Conservation (phyloP, 2,797 vertebrate genomes). For the Tapera naevia region DNA sequence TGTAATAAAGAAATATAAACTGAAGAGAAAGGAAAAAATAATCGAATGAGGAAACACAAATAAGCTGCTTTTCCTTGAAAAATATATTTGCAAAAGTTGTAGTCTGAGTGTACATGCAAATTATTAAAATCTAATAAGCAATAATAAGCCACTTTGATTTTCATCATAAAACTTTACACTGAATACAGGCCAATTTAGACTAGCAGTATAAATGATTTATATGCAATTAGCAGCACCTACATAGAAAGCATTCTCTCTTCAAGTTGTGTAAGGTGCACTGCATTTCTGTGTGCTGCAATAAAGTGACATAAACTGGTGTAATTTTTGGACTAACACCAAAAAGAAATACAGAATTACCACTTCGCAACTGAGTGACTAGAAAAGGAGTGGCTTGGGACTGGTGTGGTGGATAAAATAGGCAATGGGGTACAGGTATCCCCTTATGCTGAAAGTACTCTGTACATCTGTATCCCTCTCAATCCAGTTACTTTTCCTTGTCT, state of each 20-base stretch:
- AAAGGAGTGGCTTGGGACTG: not conserved
- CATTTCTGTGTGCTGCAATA: rapidly evolving
- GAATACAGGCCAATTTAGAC: not conserved
- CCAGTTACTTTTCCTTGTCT: not conserved
- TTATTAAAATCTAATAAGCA: slow-evolving; percentile 26
- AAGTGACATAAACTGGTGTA: not conserved
- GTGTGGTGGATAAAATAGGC: not conserved
- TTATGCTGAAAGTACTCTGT: not conserved
- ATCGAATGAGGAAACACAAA: not conserved
- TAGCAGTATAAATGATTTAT: not conserved
- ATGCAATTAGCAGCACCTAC: not conserved
- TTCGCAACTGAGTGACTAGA: not conserved
- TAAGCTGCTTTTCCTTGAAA: not conserved
- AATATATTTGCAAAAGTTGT: not conserved
- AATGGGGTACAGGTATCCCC: not conserved
- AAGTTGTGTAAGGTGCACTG: not conserved
- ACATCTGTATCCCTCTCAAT: rapidly evolving
- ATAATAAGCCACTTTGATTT: not conserved
- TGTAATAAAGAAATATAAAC: not conserved
- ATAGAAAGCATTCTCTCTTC: not conserved
- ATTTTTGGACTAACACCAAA: not conserved
- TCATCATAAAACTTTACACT: not conserved
- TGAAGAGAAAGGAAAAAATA: slow-evolving; percentile 7
- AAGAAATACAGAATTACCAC: not conserved
- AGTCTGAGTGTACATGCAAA: not conserved